Percentiles rank a stretch among this genome's conserved stretches.
phyloP scores from a whole-genome alignment of 2,113 vertebrate genomes.

The Aptenodytes patagonicus region DNA sequence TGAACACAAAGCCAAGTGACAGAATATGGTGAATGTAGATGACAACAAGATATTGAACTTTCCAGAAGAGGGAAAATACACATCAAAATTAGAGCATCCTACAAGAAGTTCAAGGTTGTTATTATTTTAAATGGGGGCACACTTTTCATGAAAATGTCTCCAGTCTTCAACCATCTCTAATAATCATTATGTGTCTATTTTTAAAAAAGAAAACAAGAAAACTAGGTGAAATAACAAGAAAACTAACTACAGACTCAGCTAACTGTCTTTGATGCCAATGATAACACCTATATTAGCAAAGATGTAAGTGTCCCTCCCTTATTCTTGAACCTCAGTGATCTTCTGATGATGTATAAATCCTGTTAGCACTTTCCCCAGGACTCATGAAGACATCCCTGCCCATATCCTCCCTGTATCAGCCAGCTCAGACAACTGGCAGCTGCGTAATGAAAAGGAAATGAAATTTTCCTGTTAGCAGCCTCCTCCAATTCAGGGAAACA shows the following conservation, averaged over 20 bases:
- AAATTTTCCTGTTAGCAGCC: conserved; percentile 17
- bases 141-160: not conserved
- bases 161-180: not conserved
- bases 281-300: not conserved
- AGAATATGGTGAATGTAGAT: not conserved
- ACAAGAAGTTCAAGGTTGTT: not conserved
- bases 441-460: not conserved
- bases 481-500: not conserved
- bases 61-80: not conserved
- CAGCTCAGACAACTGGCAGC: not conserved
- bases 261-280: not conserved
- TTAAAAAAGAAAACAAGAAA: not conserved
- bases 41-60: not conserved
- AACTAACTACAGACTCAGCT: not conserved
- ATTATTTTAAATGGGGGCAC: not conserved
- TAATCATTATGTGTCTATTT: not conserved
- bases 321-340: not conserved
- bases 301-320: not conserved
- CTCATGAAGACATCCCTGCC: not conserved
- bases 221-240: not conserved
- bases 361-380: not conserved
- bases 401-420: not conserved
- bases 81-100: not conserved
- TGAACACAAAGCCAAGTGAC: not conserved
- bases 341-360: not conserved